Evolutionary conservation across 2,888 invertebrate species (phyloP), one percentile per base, ranked within the genome.

Genomic region (Labia minor): DNA sequence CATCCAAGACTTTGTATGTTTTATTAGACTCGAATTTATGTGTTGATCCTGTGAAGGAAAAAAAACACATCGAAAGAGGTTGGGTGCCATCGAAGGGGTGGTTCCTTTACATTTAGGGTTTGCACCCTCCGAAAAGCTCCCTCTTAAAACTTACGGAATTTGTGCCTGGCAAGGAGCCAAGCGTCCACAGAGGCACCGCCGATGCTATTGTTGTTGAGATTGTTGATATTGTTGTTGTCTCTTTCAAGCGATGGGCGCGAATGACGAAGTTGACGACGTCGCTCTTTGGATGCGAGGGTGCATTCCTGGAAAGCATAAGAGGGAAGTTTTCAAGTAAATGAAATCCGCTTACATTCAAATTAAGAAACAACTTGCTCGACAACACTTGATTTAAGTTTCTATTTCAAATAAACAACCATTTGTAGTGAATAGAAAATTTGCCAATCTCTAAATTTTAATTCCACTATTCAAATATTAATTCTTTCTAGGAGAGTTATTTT

Each of bases 211-310:
- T 75, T 64, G 77, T 78, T 70, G 76, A 73, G 49, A 78, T 67
- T 67, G 64, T 68, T 69, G 26, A 37, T 66, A 14, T 49, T 63
- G 21, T 19, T 33, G 61, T 64, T 66, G 49, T 66, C 66, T 19
- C 64, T 62, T 62, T 64, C 67, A 66, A 69, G 70, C 61, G 73
- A 72, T 69, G 77, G 77, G 70, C 79, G 80, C 11, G 81, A 80
- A 70, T 78, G 77, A 68, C 82, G 76, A 33, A 85, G 76, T 3
- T 83, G 84, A 72, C 80, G 80, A 66, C 85, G 77, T 62, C 85
- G 78, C 73, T 85, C 85, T 74, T 86, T 86, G 71, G 85, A 85
- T 71, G 81, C 82, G 73, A 83, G 75, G 71, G 82, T 84, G 73
- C 85, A 85, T 76, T 86, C 85, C 80, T 82, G 72, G 21, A 75